Percentiles rank a stretch among this genome's conserved stretches.
These are phyloP conservation scores for Bradypodion ventrale DNA, from an alignment of 2,797 vertebrate genomes.

Conservation along the genomic window DNA sequence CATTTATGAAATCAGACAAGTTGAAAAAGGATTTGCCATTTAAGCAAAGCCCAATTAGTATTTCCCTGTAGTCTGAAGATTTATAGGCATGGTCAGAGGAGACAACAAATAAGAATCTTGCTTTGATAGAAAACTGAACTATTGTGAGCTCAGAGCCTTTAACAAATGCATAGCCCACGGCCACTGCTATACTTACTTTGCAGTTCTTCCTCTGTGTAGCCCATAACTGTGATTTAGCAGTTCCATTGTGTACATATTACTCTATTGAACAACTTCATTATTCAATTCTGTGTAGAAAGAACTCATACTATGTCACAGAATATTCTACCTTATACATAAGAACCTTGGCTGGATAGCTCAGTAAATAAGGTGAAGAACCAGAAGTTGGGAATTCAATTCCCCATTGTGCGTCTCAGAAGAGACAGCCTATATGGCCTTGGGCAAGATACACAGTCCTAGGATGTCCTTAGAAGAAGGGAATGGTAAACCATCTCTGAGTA, in stretches of 20 bases:
- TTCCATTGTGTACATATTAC: no score
- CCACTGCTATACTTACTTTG: background rate
- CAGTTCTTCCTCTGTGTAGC: background rate
- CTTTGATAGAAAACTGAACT: background rate
- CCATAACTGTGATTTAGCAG: background rate
- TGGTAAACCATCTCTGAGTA: no score
- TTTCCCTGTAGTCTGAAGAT: background rate
- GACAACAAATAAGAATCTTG: background rate
- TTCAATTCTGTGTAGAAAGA: background rate
- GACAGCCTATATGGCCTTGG: no score
- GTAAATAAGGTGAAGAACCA: no score
- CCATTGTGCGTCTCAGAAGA: no score
- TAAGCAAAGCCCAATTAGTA: constrained; percentile 35
- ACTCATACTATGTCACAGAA: background rate
- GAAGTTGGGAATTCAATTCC: no score
- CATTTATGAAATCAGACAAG: constrained; percentile 48
- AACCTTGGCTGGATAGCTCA: no score
- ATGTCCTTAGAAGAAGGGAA: no score
- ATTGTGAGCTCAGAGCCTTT: fast-evolving
- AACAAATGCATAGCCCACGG: background rate
- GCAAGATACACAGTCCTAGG: no score
- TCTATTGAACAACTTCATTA: background rate
- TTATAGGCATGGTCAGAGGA: constrained; percentile 4
- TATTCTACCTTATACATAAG: background rate
- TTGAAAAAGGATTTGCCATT: constrained; percentile 49